Percentiles rank a stretch among this genome's conserved stretches.
Conservation (phyloP, 1,140 invertebrate genomes). For the Drosophila orosa region DNA sequence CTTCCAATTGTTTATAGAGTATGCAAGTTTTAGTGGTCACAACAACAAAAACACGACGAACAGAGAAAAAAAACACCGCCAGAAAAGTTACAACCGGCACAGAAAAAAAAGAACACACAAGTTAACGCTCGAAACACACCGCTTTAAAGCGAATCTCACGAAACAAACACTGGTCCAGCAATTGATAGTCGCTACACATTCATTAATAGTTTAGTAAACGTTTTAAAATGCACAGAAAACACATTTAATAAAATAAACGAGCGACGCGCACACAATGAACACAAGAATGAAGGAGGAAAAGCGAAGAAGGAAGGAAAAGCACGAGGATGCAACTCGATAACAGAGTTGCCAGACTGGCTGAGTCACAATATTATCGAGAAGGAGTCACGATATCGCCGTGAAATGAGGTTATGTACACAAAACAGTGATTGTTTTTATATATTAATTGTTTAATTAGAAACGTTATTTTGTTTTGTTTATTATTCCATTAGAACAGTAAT, state of each 20-base stretch:
- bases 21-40: background rate
- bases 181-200: background rate
- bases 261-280: conserved; percentile 28
- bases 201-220: background rate
- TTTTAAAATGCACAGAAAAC: conserved; percentile 17
- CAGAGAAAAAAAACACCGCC: conserved; percentile 1
- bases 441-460: too few relatives aligned
- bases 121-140: conserved; percentile 9
- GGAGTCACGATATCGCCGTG: background rate
- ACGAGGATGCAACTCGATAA: background rate
- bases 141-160: background rate
- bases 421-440: background rate
- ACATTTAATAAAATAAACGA: conserved; percentile 33
- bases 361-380: background rate
- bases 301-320: conserved; percentile 1
- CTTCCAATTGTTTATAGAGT: too few relatives aligned
- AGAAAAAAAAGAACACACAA: background rate
- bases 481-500: too few relatives aligned
- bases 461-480: too few relatives aligned
- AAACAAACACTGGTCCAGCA: conserved; percentile 8
- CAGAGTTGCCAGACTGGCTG: background rate
- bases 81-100: background rate
- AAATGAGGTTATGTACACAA: background rate
- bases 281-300: conserved; percentile 24
- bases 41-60: conserved; percentile 3